A percentile compares a stretch with the other conserved stretches of the same genome.
These are phyloP conservation scores for Lophura nycthemera DNA, from an alignment of 2,113 vertebrate genomes.

Conservation along the genomic window DNA sequence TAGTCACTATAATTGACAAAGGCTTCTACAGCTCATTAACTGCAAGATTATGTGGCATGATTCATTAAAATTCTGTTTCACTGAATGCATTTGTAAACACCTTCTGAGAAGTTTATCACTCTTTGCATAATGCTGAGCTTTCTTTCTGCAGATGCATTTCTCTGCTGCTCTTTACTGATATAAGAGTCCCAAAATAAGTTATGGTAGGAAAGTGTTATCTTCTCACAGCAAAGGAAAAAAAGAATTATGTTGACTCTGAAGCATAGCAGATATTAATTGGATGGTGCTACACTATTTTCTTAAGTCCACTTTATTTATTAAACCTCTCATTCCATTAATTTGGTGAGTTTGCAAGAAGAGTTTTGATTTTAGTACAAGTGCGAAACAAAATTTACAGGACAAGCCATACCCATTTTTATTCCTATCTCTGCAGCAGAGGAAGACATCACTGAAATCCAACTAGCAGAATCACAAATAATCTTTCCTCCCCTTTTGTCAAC, in stretches of 20 bases:
- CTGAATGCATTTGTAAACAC: conserved; percentile 79
- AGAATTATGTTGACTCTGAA: conserved; percentile 56
- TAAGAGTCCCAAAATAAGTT: conserved; percentile 63
- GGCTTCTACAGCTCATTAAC: conserved; percentile 81
- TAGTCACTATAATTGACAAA: conserved; percentile 77
- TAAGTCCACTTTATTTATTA: conserved; percentile 63
- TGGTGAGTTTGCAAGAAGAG: conserved; percentile 18
- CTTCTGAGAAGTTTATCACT: conserved; percentile 76
- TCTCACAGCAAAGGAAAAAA: conserved; percentile 56
- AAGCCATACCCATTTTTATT: background rate
- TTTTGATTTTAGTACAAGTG: conserved; percentile 14
- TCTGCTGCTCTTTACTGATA: conserved; percentile 61
- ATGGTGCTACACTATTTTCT: conserved; percentile 45
- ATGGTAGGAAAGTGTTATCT: conserved; percentile 61
- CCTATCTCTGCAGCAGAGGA: background rate
- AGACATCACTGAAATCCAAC: background rate
- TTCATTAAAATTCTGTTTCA: conserved; percentile 83
- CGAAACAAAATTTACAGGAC: conserved; percentile 33
- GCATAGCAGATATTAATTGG: conserved; percentile 57
- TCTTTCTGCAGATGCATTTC: conserved; percentile 60
- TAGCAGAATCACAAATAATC: background rate
- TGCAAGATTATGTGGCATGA: conserved; percentile 77
- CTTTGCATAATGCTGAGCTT: conserved; percentile 66
- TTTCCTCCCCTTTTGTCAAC: background rate
- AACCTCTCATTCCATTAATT: conserved; percentile 53